These are phyloP conservation scores for Yponomeuta evonymella DNA, from an alignment of 2,888 invertebrate species.

Conservation along the genomic window DNA sequence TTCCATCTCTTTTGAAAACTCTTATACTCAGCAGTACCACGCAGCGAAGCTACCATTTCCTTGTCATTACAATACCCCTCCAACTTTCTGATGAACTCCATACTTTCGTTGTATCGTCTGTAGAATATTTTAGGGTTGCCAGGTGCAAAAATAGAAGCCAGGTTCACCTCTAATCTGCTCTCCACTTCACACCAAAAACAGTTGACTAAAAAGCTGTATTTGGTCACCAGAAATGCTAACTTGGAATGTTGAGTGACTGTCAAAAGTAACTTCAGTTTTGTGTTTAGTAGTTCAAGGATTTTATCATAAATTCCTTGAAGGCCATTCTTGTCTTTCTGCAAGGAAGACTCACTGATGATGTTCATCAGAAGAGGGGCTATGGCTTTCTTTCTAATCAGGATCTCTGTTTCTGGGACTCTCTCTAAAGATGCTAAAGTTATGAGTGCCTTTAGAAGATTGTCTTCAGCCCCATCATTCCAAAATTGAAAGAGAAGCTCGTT, in stretches of 20 bases:
- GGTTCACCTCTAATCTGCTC: slow-evolving; percentile 85
- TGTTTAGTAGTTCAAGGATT: slow-evolving; percentile 83
- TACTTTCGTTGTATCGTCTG: slow-evolving; percentile 85
- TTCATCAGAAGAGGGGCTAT: slow-evolving; percentile 81
- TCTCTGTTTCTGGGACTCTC: slow-evolving; percentile 82
- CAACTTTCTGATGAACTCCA: slow-evolving; percentile 83
- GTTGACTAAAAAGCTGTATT: slow-evolving; percentile 79
- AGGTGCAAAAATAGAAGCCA: slow-evolving; percentile 91
- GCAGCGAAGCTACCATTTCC: slow-evolving; percentile 76
- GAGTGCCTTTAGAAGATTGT: slow-evolving; percentile 76
- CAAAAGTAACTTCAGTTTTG: slow-evolving; percentile 77
- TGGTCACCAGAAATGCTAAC: slow-evolving; percentile 53
- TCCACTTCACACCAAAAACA: slow-evolving; percentile 93
- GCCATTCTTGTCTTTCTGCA: slow-evolving; percentile 78
- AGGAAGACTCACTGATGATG: slow-evolving; percentile 81
- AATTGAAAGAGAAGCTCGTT: slow-evolving; percentile 70
- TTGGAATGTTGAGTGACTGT: slow-evolving; percentile 71
- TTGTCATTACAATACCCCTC: slow-evolving; percentile 79
- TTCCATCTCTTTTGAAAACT: slow-evolving; percentile 93
- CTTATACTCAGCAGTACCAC: slow-evolving; percentile 82
- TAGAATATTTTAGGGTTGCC: slow-evolving; percentile 94
- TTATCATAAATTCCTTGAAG: slow-evolving; percentile 83
- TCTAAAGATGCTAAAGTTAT: slow-evolving; percentile 79
- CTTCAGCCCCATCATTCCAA: slow-evolving; percentile 71
- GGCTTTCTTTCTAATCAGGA: slow-evolving; percentile 80